Evolutionary conservation across 2,113 vertebrate genomes (phyloP), one percentile per base, ranked within the genome.

Genomic region (Elachura formosa): DNA sequence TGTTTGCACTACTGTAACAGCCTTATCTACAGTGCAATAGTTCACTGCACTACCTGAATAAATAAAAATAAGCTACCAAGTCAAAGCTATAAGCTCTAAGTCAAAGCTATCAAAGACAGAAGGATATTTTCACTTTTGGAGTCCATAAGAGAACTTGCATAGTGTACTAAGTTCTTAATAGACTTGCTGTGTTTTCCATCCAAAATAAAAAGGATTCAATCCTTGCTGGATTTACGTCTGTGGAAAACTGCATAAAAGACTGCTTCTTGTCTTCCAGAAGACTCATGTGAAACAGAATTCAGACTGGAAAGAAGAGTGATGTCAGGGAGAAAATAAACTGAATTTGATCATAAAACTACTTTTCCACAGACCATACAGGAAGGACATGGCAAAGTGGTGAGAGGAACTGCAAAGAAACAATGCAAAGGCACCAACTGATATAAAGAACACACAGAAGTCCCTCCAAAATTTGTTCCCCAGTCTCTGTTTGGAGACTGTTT

Each of bases 21-120:
- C 26, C 94, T 87, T 94, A 84, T 94, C 96, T 95, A 85, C 21
- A 75, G 87, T 73, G 83, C 78, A 91, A 95, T 74, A 91, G 83
- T 93, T 89, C 95, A 94, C 54, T 41, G 45, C 51, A 73, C 56
- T 56, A 68, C 67, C 62, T 72, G 20, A 91, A 96, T 52, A 52
- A 73, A 81, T n/a, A 74, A 91, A 92, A 63, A 82, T 87, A 56
- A 61, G 41, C 45, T 36, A 76, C 62, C 36, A 36, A 85, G 72
- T 36, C 52, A 58, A 34, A 75, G 24, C 24, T 23, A 7, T 46
- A 33, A 67, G 48, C 16, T 33, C 0, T 18, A 23, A 58, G 24
- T 28, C 45, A 95, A 72, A 79, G 62, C 40, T 79, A 84, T 51
- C 24, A 51, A 59, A 61, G 13, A 58, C 4, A 72, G 76, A 82